Evolutionary conservation across 2,888 invertebrate species (phyloP), one percentile per base, ranked within the genome.

Genomic region (Machimus atricapillus): DNA sequence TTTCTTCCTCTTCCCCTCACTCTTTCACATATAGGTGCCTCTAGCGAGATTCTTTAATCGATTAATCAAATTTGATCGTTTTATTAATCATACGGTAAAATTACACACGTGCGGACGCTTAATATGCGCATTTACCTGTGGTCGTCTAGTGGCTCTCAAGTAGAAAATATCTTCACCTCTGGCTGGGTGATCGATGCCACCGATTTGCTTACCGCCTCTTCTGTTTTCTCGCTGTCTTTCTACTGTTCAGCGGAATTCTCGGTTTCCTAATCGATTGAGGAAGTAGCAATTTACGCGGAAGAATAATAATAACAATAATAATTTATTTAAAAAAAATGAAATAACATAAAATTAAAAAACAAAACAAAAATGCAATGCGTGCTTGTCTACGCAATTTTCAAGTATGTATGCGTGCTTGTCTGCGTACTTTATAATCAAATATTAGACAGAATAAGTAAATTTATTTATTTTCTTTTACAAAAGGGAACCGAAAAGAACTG

Each of bases 41-140:
- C 52, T 52, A n/a, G 52, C 5, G n/a, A 16, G 19, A 52, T 52
- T 52, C 52, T 52, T 27, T 46, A 40, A 85, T 52, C 85, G 85
- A 85, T 85, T 85, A 85, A 85, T 85, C 76, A 85, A 85, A 40
- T 76, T 85, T 52, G 52, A 76, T 76, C 46, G 56, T 81, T 81
- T 52, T 81, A 81, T 81, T 81, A 81, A 81, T 81, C 81, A 56
- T 43, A 56, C 56, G 56, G n/a, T 52, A 34, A 81, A 56, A 56
- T 81, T 81, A 81, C 81, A 56, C 56, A 56, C 52, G 81, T 81
- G 56, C 56, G n/a, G 56, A 81, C 27, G 56, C 56, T 52, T 52
- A 52, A 52, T 52, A 52, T 52, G 52, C 52, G 52, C 43, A 46
- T 46, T 46, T 52, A n/a, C 52, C 16, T 52, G 52, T 19, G 52